Conservation (phyloP, 2,888 invertebrate species). For the Cotesia congregata region DNA sequence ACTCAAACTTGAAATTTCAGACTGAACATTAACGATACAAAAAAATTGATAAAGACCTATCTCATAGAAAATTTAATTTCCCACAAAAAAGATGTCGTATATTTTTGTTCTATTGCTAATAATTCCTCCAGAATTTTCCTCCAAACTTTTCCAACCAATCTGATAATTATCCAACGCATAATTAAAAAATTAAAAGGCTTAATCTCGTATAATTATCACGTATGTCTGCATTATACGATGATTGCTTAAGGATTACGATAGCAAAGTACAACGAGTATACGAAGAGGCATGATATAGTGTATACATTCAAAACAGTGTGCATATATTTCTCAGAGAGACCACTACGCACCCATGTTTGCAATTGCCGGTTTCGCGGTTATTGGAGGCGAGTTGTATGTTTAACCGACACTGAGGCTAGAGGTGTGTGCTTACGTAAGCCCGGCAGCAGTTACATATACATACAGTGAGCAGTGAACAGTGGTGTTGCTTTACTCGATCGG, state of each 20-base stretch:
- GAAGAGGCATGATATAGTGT: background rate
- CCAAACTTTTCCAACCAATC: too few relatives aligned
- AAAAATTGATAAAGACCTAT: too few relatives aligned
- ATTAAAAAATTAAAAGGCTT: too few relatives aligned
- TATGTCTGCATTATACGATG: conserved; percentile 65
- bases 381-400: conserved; percentile 49
- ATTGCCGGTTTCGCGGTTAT: conserved; percentile 63
- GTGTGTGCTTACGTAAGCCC: background rate
- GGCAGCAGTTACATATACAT: background rate
- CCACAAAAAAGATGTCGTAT: too few relatives aligned
- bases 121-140: too few relatives aligned
- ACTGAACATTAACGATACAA: too few relatives aligned
- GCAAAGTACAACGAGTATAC: conserved; percentile 58
- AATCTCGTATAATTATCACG: conserved; percentile 52
- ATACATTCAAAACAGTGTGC: background rate
- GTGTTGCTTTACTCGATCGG: conserved; percentile 38
- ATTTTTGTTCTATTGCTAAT: too few relatives aligned
- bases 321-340: conserved; percentile 33
- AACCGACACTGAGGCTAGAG: background rate
- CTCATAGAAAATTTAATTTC: too few relatives aligned
- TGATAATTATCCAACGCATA: too few relatives aligned
- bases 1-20: too few relatives aligned
- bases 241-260: conserved; percentile 63
- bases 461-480: conserved; percentile 33
- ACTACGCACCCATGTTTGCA: conserved; percentile 54